phyloP scores from a whole-genome alignment of 2,888 invertebrate species.

The Nemurella pictetii region DNA sequence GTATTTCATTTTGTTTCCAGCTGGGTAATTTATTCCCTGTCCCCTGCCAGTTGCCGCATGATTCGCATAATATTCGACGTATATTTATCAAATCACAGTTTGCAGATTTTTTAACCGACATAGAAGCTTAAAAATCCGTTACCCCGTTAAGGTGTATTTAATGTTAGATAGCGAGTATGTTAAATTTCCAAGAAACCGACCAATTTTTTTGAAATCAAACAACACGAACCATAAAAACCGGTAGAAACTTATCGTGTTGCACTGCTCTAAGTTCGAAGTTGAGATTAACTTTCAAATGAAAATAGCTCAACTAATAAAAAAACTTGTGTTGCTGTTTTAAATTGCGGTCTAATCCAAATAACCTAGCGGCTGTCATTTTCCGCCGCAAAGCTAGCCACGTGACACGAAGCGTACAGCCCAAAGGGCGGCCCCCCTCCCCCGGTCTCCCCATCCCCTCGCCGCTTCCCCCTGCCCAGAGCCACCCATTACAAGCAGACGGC shows the following conservation, averaged over 20 bases:
- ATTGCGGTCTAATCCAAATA: slow-evolving; percentile 20
- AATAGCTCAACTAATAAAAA: background rate
- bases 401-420: background rate
- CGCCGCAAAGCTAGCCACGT: slow-evolving; percentile 15
- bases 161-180: background rate
- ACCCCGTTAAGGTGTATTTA: background rate
- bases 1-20: background rate
- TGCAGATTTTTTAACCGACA: background rate
- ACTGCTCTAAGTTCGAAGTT: background rate
- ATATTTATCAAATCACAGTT: background rate
- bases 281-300: background rate
- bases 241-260: background rate
- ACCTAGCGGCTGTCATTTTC: slow-evolving; percentile 7
- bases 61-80: background rate
- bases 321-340: slow-evolving; percentile 9
- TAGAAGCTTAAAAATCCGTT: background rate
- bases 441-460: background rate
- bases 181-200: background rate
- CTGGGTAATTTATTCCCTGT: background rate
- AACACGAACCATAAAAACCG: background rate
- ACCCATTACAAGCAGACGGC: slow-evolving; percentile 35
- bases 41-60: background rate
- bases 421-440: background rate
- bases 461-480: background rate
- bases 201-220: background rate